Conservation (phyloP, 2,888 invertebrate species). For the Hyles lineata region DNA sequence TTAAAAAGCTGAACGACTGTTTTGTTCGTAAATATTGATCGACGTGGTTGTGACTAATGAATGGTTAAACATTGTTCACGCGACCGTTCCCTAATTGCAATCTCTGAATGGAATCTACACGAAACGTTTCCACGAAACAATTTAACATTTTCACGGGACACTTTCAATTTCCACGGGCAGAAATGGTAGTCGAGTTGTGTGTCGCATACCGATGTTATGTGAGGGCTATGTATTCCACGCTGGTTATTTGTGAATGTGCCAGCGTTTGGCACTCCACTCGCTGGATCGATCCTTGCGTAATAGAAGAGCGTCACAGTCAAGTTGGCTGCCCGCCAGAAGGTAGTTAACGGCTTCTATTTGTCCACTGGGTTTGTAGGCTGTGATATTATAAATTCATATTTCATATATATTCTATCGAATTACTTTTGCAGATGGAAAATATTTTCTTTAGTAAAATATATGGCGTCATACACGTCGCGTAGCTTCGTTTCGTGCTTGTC, state of each 20-base stretch:
- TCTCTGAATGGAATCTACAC: constrained; percentile 4
- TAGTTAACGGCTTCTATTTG: constrained; percentile 43
- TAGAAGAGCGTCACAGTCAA: constrained; percentile 46
- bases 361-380: constrained; percentile 39
- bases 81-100: constrained; percentile 5
- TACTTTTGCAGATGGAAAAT: not conserved
- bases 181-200: constrained; percentile 3
- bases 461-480: too few species aligned
- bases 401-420: not conserved
- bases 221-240: constrained; percentile 25
- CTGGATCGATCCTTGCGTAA: constrained; percentile 54
- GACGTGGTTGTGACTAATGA: constrained; percentile 21
- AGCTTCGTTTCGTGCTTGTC: too few species aligned
- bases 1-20: not conserved
- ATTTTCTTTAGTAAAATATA: not conserved
- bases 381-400: constrained; percentile 8
- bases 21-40: constrained; percentile 16
- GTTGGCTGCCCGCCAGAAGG: constrained; percentile 57
- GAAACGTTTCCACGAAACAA: constrained; percentile 17
- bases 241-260: constrained; percentile 41
- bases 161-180: constrained; percentile 12
- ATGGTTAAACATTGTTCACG: constrained; percentile 6
- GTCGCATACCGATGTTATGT: constrained; percentile 24
- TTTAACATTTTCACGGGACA: constrained; percentile 20
- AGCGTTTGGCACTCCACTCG: constrained; percentile 40